Base-by-base conservation (phyloP, 92 coral and sea anemone genomes). In the Palythoa heliodiscus region DNA sequence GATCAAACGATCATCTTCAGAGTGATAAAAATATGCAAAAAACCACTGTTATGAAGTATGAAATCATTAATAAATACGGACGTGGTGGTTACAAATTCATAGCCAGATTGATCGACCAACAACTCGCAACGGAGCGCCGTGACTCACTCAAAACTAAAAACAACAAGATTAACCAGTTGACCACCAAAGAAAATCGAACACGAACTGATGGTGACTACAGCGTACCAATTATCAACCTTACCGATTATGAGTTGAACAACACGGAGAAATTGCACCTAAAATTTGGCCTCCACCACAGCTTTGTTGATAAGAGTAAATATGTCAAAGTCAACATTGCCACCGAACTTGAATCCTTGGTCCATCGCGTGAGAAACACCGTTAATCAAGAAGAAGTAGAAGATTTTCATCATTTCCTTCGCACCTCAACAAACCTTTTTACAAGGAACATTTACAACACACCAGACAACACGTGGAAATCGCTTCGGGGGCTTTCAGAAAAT, bases 281-380 rank as follows among this genome's bases (percentile, higher is more conserved):
- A 35, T 70, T n/a, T 35, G 74, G 43, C 14, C 38, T 70, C 22
- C 74, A 70, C 43, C 74, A 70, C 74, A 70, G 74, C 74, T 70
- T 70, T 70, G 74, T 70, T 29, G 74, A 70, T 70, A 70, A 70
- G 74, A 70, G 37, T 40, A 72, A 40, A 40, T 20, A 72, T 37
- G 54, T 39, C 77, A 72, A 72, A 72, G 54, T 40, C 53, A 72
- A 72, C 52, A n/a, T 72, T 37, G 77, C 77, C 20, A 48, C 77
- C 11, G 77, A 72, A 72, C 43, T 72, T 35, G 77, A 72, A 72
- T 68, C 40, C 72, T 35, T 68, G 39, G 73, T 68, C 73, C 73
- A 68, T 35, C 35, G 39, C 39, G 73, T 68, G 39, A 20, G 73
- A 68, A 68, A 68, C 39, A 68, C 73, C 35, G 38, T 68, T 68